Conservation (phyloP, 2,888 invertebrate species). For the Drosophila picticornis region DNA sequence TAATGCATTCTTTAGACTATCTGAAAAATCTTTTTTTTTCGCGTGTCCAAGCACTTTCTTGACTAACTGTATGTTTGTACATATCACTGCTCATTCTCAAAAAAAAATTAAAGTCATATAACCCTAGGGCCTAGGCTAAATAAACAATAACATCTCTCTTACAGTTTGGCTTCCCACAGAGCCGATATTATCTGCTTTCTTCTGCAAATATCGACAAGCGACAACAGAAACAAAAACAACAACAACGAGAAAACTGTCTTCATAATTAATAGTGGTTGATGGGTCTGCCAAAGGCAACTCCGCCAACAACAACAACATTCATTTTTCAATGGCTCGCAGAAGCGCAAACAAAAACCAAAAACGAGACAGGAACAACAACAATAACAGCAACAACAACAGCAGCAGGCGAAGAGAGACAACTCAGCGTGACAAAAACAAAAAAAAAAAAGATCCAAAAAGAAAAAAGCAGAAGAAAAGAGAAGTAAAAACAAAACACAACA, state of each 20-base stretch:
- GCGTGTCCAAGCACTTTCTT: background rate
- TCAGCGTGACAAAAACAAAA: slow-evolving; percentile 29
- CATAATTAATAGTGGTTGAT: slow-evolving; percentile 69
- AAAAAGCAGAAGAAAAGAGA: slow-evolving; percentile 10
- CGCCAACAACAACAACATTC: slow-evolving; percentile 51
- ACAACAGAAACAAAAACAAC: slow-evolving; percentile 32
- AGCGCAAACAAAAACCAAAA: slow-evolving; percentile 26
- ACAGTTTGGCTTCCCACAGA: slow-evolving; percentile 20
- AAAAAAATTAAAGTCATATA: slow-evolving; percentile 30
- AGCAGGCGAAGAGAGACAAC: slow-evolving; percentile 25
- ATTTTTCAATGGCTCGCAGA: slow-evolving; percentile 38
- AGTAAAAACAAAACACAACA: slow-evolving; percentile 18
- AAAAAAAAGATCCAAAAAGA: slow-evolving; percentile 7
- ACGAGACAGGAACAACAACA: slow-evolving; percentile 11
- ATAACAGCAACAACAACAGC: slow-evolving; percentile 17
- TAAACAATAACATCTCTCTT: slow-evolving; percentile 37
- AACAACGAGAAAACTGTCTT: slow-evolving; percentile 32
- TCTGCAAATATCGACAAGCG: slow-evolving; percentile 56
- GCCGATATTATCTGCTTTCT: slow-evolving; percentile 51
- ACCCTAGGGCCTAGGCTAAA: slow-evolving; percentile 56
- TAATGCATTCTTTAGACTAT: background rate
- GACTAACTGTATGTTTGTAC: background rate
- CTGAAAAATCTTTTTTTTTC: background rate
- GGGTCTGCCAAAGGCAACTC: slow-evolving; percentile 43
- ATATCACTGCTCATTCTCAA: background rate